These are phyloP conservation scores for Hyposmocoma kahamanoa DNA, from an alignment of 1,140 invertebrate genomes.

Conservation along the genomic window DNA sequence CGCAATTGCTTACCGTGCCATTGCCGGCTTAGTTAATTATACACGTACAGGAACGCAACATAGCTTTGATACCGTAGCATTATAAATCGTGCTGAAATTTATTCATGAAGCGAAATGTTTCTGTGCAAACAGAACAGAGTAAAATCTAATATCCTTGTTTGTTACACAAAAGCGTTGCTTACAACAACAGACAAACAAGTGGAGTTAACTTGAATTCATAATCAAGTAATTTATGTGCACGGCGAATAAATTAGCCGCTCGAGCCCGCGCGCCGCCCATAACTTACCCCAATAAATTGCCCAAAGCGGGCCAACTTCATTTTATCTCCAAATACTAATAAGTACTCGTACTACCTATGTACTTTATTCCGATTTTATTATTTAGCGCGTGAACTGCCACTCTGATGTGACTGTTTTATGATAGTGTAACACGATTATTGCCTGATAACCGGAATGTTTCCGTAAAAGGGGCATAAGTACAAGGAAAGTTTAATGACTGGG, in stretches of 20 bases:
- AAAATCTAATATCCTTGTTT: slow-evolving; percentile 55
- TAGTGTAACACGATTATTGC: slow-evolving; percentile 47
- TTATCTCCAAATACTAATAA: slow-evolving; percentile 72
- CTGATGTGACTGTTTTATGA: slow-evolving; percentile 55
- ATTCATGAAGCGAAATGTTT: slow-evolving; percentile 1
- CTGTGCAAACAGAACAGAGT: background rate
- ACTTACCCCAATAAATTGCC: slow-evolving; percentile 72
- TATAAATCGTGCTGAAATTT: background rate
- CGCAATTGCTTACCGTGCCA: too few relatives aligned
- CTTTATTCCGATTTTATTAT: slow-evolving; percentile 58
- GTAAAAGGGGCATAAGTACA: slow-evolving; percentile 24
- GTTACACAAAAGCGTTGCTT: slow-evolving; percentile 59
- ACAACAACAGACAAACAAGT: slow-evolving; percentile 68
- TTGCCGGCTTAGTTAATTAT: too few relatives aligned
- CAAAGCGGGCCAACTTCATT: slow-evolving; percentile 70
- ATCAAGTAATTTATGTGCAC: slow-evolving; percentile 74
- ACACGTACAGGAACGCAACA: too few relatives aligned
- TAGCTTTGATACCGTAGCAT: background rate
- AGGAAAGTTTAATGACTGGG: too few relatives aligned
- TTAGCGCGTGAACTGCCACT: slow-evolving; percentile 40
- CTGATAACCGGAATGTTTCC: slow-evolving; percentile 28
- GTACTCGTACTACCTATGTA: slow-evolving; percentile 57
- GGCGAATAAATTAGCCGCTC: slow-evolving; percentile 71
- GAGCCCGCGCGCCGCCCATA: slow-evolving; percentile 65
- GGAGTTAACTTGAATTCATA: slow-evolving; percentile 71